Evolutionary conservation across 2,888 invertebrate species (phyloP).

Genomic region (Eilema griseolum): DNA sequence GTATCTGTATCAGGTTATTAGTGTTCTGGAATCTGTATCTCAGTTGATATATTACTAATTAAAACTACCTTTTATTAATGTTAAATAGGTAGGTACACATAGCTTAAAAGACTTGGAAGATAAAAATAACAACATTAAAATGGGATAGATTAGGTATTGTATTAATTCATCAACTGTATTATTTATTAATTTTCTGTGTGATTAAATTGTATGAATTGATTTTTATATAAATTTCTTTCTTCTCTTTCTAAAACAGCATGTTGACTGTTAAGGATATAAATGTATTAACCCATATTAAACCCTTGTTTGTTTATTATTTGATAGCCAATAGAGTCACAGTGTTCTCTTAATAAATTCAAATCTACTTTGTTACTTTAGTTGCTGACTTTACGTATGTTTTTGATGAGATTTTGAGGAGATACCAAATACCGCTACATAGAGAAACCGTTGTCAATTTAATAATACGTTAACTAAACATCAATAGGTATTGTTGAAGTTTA

Average conservation of each 20-base stretch:
- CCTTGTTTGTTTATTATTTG: too few relatives aligned
- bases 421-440: slow-evolving; percentile 40
- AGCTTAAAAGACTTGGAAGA: too few relatives aligned
- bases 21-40: background rate
- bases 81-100: background rate
- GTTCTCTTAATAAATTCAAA: background rate
- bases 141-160: too few relatives aligned
- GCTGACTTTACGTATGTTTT: slow-evolving; percentile 23
- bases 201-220: too few relatives aligned
- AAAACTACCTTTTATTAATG: background rate
- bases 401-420: slow-evolving; percentile 21
- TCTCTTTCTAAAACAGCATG: too few relatives aligned
- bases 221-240: too few relatives aligned
- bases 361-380: background rate
- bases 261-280: too few relatives aligned
- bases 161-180: too few relatives aligned
- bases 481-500: slow-evolving; percentile 22
- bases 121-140: too few relatives aligned
- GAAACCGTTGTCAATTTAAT: slow-evolving; percentile 24
- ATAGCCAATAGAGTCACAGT: background rate
- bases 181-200: too few relatives aligned
- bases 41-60: background rate
- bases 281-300: too few relatives aligned
- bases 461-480: slow-evolving; percentile 32
- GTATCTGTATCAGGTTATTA: too few relatives aligned